Evolutionary conservation across 2,113 vertebrate genomes (phyloP).

Genomic region (Gasterosteus aculeatus): DNA sequence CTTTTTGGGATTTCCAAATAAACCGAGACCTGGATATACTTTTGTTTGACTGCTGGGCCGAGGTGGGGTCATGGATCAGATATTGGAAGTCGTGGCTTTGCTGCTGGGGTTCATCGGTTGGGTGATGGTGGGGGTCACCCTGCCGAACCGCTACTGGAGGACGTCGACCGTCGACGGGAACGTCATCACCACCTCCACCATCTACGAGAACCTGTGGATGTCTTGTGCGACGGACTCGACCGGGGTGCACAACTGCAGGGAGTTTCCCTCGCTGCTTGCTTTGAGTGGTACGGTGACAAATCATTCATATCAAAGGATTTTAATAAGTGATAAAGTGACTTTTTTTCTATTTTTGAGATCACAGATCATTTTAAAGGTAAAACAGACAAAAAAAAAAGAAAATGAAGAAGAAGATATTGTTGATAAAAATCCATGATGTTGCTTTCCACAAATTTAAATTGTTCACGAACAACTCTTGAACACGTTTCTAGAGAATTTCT

Average conservation of each 20-base stretch:
- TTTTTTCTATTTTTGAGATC: too few species aligned
- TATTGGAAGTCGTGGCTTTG: slow-evolving; percentile 85
- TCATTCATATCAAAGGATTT: not conserved
- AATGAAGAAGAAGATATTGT: not conserved
- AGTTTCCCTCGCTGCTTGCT: slow-evolving; percentile 89
- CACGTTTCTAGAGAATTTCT: not conserved
- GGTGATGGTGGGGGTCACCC: slow-evolving; percentile 84
- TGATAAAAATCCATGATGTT: not conserved
- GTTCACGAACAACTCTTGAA: not conserved
- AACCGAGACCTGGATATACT: slow-evolving; percentile 32
- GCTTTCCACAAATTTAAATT: not conserved
- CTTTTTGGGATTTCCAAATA: not conserved
- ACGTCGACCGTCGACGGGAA: slow-evolving; percentile 84
- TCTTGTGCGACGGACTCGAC: slow-evolving; percentile 90
- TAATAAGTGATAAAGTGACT: not conserved
- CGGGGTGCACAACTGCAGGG: slow-evolving; percentile 91
- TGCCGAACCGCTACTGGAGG: slow-evolving; percentile 86
- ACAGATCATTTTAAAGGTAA: not conserved
- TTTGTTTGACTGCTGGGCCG: slow-evolving; percentile 1
- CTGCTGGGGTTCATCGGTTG: slow-evolving; percentile 81
- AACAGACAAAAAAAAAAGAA: not conserved
- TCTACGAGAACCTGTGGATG: slow-evolving; percentile 93
- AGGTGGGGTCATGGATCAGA: slow-evolving; percentile 79
- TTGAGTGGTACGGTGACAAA: slow-evolving; percentile 80
- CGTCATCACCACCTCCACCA: slow-evolving; percentile 90